Base-by-base conservation (phyloP, 2,888 invertebrate species). In the Dendrolimus houi region DNA sequence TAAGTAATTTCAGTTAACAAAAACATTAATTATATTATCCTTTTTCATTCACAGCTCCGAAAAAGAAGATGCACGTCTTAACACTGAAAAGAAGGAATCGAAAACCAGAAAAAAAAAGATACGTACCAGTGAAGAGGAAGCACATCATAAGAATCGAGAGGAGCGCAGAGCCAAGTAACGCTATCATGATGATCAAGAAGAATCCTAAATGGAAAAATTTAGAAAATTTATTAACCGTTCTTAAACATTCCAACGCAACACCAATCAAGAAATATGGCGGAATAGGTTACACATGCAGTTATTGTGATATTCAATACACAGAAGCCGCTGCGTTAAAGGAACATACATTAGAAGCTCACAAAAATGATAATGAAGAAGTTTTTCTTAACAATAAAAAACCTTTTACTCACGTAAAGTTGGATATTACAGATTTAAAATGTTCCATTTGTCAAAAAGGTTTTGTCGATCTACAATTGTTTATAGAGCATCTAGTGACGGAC, bases 341-440 rank as follows among this genome's bases (percentile, higher is more conserved):
- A 1, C 82, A 83, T 55, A 75, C 74, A 1, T 29, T 68, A 8
- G 54, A 62, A 1, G 41, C 57, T 0, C 77, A 77, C 53, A 60
- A 68, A 9, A 60, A 66, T 1, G 57, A 56, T 13, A 60, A 60
- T 7, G 66, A 67, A 0, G 68, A 70, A 58, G 52, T 72, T 12
- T 70, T 71, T 47, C 68, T 10, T 9, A 47, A 47, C 12, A 9
- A 6, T 6, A 47, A 47, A 12, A 47, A 47, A 47, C 47, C 47
- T 9, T 10, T 47, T 12, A 9, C 47, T 3, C 47, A 47, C 0
- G 79, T 79, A 2, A 83, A 83, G 65, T 56, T 83, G 2, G 83
- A 83, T 61, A 76, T 82, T 6, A 81, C 83, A 0, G 59, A 68
- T 47, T 60, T 84, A 0, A 55, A 55, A 52, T 83, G 83, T 65